Evolutionary conservation across 2,113 vertebrate genomes (phyloP), one percentile per base, ranked within the genome.

Genomic region (Delphinapterus leucas): DNA sequence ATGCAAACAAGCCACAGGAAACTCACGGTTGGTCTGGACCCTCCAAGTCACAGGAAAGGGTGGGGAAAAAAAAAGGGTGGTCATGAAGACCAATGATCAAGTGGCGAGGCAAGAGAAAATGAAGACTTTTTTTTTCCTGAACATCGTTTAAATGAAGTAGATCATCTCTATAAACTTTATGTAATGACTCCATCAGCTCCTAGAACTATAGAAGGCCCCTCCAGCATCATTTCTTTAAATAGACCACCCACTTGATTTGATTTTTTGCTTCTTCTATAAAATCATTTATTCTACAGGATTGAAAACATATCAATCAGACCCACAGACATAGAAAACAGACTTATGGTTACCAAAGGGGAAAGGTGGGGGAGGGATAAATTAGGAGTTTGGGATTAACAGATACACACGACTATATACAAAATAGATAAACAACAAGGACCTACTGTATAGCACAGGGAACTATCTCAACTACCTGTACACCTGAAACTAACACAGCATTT

Each of bases 1-100:
- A 31, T 23, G 36, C 0, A 0, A 21, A 26, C 1, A 26, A n/a
- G 21, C 28, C n/a, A 8, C 2, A 5, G 23, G 83, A 36, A 26
- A 38, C 44, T 8, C 17, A 1, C 4, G 9, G 47, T 8, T 68
- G 89, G 55, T 84, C 95, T 76, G 70, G 44, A n/a, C 92, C 25
- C 87, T 73, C 77, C 36, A 58, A 73, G n/a, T 58, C 7, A 61
- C 10, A 18, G 87, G 76, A 91, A 74, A 13, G 47, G 60, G 18
- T 18, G 12, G 87, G 80, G 81, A 58, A 89, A 36, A 82, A 31
- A 31, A 17, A 55, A 58, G 1, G 12, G n/a, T 6, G 18, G 86
- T 83, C 68, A 8, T 23, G 61, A 65, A 90, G 77, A 55, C 41
- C 84, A 80, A 60, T 77, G 31, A 85, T 67, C 3, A 21, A 26